Evolutionary conservation across 2,113 vertebrate species (phyloP), one percentile per base, ranked within the genome.

Genomic region (Toxostoma redivivum): DNA sequence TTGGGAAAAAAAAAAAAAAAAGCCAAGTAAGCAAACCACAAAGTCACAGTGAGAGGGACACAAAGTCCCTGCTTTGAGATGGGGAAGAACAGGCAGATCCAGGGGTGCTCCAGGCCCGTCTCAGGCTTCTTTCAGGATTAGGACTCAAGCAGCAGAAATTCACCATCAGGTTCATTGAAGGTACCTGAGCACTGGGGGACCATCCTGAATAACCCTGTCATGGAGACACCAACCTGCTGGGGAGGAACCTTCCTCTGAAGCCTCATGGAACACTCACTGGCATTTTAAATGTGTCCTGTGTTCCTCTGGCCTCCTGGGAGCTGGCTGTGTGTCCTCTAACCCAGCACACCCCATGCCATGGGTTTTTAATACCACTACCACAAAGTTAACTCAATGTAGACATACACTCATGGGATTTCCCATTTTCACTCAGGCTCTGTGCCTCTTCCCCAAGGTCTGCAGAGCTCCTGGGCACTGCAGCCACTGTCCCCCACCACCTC

Each of bases 201-300:
- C 1, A 7, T 35, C n/a, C 69, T 11, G 5, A 60, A 30, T 5
- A 31, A 25, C 5, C 35, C 71, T 40, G 31, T 3, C 1, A 0
- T 44, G 20, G 24, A 50, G 3, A 78, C 15, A 60, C 30, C 0
- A 0, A 31, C 37, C 72, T 81, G 15, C 44, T 57, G 44, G n/a
- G 48, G 16, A 70, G 7, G 18, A 69, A 16, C 3, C 0, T 58
- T 70, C 44, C 84, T 51, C 14, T 45, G 65, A 77, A 83, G 38
- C 64, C 48, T 51, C 28, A 2, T 1, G 6, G 25, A 86, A 30
- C 51, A 12, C 27, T 18, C 57, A 17, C 2, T 7, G 5, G 33
- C 15, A 13, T 45, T 85, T 28, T 5, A 33, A 70, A 37, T 1
- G 3, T 10, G 5, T 4, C 20, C n/a, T 79, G 37, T 56, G n/a